Conservation (phyloP, 2,797 vertebrate genomes). For the Anguilla obscura region DNA sequence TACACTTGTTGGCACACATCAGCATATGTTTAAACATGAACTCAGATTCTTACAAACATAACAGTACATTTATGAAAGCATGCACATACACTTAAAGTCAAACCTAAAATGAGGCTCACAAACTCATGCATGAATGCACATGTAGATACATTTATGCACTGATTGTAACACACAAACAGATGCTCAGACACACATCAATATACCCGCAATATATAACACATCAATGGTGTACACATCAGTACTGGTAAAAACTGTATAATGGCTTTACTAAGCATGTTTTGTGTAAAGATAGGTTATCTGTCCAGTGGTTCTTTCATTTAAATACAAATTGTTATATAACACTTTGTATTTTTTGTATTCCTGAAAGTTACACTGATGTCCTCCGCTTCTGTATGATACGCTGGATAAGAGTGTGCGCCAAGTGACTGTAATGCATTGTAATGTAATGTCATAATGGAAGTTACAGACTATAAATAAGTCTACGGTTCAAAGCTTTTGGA, state of each 20-base stretch:
- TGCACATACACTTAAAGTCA: neutral
- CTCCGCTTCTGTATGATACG: neutral
- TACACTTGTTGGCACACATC: neutral
- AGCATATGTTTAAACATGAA: neutral
- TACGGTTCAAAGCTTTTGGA: neutral
- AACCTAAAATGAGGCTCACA: neutral
- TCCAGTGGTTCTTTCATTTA: neutral
- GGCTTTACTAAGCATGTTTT: neutral
- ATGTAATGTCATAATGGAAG: neutral
- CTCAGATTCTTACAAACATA: neutral
- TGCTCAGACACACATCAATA: neutral
- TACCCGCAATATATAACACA: no score
- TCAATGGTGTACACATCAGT: neutral
- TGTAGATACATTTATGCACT: neutral
- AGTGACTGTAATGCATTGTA: neutral
- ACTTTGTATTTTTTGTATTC: neutral
- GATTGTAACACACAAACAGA: neutral
- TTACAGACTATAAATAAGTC: neutral
- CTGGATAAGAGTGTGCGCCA: neutral
- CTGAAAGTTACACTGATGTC: neutral
- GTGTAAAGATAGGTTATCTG: neutral
- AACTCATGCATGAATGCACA: neutral
- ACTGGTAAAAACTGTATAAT: neutral
- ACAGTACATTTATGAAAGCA: neutral
- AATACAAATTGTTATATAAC: no score